Base-by-base conservation (phyloP, 1,140 invertebrate species). In the Coelopa frigida region DNA sequence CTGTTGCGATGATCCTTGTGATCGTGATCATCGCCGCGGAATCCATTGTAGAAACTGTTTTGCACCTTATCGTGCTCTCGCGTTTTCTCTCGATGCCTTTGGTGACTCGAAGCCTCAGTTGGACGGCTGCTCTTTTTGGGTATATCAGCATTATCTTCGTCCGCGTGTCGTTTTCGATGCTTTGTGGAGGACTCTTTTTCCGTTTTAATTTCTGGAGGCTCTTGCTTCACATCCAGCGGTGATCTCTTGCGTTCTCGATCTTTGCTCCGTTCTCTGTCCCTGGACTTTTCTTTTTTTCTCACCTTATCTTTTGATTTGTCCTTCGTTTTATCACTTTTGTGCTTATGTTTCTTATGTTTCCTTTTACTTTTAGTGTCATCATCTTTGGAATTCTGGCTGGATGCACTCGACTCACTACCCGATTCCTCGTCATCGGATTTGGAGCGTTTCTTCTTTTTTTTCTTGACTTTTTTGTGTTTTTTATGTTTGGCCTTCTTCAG, bases 401-500 rank as follows among this genome's bases (percentile, higher is more conserved):
- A n/a, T n/a, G n/a, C n/a, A n/a, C n/a, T n/a, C n/a, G n/a, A n/a
- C n/a, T n/a, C n/a, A n/a, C n/a, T n/a, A n/a, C n/a, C n/a, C n/a
- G n/a, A n/a, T n/a, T n/a, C n/a, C n/a, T n/a, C n/a, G n/a, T n/a
- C n/a, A n/a, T n/a, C n/a, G n/a, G n/a, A n/a, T n/a, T n/a, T n/a
- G n/a, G 75, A 6, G 70, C 67, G 55, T 82, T 47, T n/a, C 63
- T 66, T 44, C 78, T 77, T 58, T 46, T 68, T 73, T 41, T 69
- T 71, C 31, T 70, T 70, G 17, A 70, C 71, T 20, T 70, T 73
- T 21, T 72, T 72, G 27, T 73, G 73, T 42, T 76, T 73, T 39
- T 78, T 78, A 33, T 74, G 73, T 42, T 78, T 75, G 3, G 56
- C 58, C 43, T 71, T 72, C 23, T 74, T 73, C 1, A 61, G 41